Evolutionary conservation across 2,797 vertebrate genomes (phyloP), one percentile per base, ranked within the genome.

Genomic region (Chloroceryle amazona): DNA sequence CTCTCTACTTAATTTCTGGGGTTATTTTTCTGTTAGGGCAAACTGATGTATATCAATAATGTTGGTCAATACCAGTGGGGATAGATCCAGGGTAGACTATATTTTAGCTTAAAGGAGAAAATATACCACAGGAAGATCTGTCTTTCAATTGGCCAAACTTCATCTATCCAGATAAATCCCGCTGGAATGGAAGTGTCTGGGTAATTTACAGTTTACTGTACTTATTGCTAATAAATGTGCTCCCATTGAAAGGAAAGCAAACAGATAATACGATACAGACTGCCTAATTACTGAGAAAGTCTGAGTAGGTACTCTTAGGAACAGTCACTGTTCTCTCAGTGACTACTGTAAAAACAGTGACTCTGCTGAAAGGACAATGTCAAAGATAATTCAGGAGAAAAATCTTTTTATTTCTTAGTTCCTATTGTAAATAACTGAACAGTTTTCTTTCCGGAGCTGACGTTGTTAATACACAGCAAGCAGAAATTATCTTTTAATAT

Each of bases 81-180:
- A 41, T 33, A 71, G 57, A 74, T 49, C 5, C 57, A 74, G 17
- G 10, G 6, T 29, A 65, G 61, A 37, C 9, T 72, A 5, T 52
- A 58, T 79, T 81, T 96, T 84, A 88, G 7, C 42, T 83, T 52
- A 84, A 78, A 62, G 4, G 60, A 73, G 39, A 84, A 95, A 84
- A 52, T 63, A 16, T 31, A 65, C 15, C 13, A 9, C 10, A 55
- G 41, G 41, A 83, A 71, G 28, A 22, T 74, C 11, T 33, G 22
- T 76, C 35, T 89, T 96, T 89, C 20, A 78, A 42, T 93, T 94
- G 84, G 73, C 88, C 66, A 29, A 51, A 79, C 23, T 44, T 86
- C 54, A 1, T 81, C 75, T 93, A 37, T 62, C n/a, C 31, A 68
- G 58, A 62, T 92, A 67, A 90, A 81, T 82, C n/a, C 29, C 46